A percentile compares a stretch with the other conserved stretches of the same genome.
These are phyloP conservation scores for Anabacerthia variegaticeps DNA, from an alignment of 2,797 vertebrate species.

Conservation along the genomic window DNA sequence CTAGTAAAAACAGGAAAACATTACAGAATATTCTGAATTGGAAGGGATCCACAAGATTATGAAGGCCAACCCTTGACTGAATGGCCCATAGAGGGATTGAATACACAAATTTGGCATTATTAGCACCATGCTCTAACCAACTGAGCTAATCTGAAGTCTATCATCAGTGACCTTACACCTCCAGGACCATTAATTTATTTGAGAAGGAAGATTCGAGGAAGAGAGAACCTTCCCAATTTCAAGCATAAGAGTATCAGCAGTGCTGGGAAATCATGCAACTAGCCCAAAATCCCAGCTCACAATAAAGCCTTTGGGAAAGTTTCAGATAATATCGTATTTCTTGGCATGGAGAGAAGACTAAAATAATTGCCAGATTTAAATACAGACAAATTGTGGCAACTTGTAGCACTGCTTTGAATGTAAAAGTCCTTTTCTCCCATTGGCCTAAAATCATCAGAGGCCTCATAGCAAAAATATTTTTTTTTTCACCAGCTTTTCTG, in stretches of 20 bases:
- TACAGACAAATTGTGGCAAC: neutral
- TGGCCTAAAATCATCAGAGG: neutral
- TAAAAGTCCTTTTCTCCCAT: neutral
- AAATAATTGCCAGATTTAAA: neutral
- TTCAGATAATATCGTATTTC: neutral
- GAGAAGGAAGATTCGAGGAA: neutral
- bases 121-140: neutral
- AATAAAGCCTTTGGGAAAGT: neutral
- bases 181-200: neutral
- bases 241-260: neutral
- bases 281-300: neutral
- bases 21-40: neutral
- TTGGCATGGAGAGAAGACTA: neutral
- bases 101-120: neutral
- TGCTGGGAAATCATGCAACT: neutral
- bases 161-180: neutral
- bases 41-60: neutral
- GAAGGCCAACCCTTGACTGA: neutral
- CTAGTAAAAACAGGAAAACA: neutral
- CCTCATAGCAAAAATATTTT: neutral
- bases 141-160: neutral
- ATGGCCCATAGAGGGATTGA: accelerated
- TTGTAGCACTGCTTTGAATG: neutral
- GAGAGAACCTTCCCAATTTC: neutral
- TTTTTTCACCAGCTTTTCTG: neutral